These are phyloP conservation scores for Ceratosolen fusciceps DNA, from an alignment of 1,140 invertebrate genomes.

Conservation along the genomic window DNA sequence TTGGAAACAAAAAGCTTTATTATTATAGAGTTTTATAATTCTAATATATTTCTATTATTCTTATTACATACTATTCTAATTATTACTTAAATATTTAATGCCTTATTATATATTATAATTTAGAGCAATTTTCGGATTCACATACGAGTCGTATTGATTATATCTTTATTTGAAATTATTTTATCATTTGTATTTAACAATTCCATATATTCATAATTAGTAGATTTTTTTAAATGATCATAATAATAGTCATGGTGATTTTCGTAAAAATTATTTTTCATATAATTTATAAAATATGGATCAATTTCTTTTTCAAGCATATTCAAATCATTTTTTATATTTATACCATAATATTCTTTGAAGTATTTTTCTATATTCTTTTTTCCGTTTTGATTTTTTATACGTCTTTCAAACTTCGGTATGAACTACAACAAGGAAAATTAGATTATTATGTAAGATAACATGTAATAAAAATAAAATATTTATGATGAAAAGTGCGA, in stretches of 20 bases:
- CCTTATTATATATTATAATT: no score
- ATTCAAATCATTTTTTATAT: background rate
- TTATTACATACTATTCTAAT: no score
- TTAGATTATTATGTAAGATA: no score
- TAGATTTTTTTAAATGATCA: background rate
- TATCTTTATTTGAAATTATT: background rate
- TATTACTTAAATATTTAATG: no score
- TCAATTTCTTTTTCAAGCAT: background rate
- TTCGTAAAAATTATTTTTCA: background rate
- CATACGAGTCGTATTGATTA: background rate
- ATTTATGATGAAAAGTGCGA: no score
- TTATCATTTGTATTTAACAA: background rate
- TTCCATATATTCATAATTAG: background rate
- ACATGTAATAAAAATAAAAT: no score
- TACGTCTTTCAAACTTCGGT: background rate
- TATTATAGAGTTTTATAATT: no score
- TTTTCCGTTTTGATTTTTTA: background rate
- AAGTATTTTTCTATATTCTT: no score
- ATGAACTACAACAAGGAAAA: no score
- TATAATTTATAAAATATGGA: background rate
- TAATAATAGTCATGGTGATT: background rate
- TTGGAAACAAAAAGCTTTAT: no score
- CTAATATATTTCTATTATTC: no score
- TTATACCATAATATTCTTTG: background rate
- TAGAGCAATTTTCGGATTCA: no score